A percentile compares a stretch with the other conserved stretches of the same genome.
These are phyloP conservation scores for Neoaliturus tenellus DNA, from an alignment of 2,888 invertebrate species.

Conservation along the genomic window DNA sequence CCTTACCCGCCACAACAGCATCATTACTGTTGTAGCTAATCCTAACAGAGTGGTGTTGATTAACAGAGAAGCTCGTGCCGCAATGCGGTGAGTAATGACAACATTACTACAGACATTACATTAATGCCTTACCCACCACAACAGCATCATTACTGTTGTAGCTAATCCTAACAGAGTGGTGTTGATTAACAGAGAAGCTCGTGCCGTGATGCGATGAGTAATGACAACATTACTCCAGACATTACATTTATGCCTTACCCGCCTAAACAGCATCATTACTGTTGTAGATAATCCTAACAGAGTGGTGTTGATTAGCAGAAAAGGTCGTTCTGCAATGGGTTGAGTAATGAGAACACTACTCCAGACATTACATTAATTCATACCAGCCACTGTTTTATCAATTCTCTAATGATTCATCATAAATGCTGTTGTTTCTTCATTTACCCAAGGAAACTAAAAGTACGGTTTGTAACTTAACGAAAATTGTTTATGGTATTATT, in stretches of 20 bases:
- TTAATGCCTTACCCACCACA: background rate
- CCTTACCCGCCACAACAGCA: background rate
- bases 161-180: background rate
- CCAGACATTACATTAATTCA: no score
- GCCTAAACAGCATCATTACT: background rate
- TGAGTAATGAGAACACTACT: no score
- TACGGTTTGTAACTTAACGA: no score
- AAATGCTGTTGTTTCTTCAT: no score
- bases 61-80: slow-evolving; percentile 3
- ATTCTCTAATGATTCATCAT: no score
- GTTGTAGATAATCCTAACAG: no score
- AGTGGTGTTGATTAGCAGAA: no score
- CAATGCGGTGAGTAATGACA: background rate
- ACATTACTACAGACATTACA: slow-evolving; percentile 18
- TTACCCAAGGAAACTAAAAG: no score
- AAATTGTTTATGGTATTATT: no score
- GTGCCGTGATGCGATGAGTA: background rate
- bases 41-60: slow-evolving; percentile 8
- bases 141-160: background rate
- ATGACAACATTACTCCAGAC: background rate
- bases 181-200: slow-evolving; percentile 18
- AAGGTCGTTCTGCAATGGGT: no score
- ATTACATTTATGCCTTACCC: slow-evolving; percentile 16
- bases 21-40: background rate
- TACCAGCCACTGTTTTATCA: no score